These are phyloP conservation scores for Camptogramma bilineatum DNA, from an alignment of 2,888 invertebrate genomes.

Conservation along the genomic window DNA sequence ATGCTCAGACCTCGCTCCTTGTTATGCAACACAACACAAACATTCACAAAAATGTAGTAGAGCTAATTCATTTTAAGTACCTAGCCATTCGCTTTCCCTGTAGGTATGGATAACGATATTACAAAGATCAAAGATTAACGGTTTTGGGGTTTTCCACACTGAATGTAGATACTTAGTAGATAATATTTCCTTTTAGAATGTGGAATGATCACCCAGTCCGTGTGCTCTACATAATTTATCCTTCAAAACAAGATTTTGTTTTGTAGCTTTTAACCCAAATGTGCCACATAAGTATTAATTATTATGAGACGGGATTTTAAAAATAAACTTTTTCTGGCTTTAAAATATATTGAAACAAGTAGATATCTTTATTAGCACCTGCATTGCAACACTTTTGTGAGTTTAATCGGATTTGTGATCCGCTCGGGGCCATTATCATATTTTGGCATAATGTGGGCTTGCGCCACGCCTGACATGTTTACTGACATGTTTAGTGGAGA, in stretches of 20 bases:
- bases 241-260: too few relatives aligned
- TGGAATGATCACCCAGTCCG: neutral
- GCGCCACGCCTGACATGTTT: constrained; percentile 34
- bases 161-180: neutral
- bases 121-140: neutral
- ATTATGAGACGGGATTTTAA: neutral
- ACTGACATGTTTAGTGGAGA: constrained; percentile 30
- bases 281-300: too few relatives aligned
- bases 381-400: constrained; percentile 20
- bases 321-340: neutral
- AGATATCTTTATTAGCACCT: too few relatives aligned
- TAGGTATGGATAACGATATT: neutral
- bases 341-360: neutral
- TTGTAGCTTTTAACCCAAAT: too few relatives aligned
- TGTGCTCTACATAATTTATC: neutral
- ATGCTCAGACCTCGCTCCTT: constrained; percentile 36
- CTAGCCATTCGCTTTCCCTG: neutral
- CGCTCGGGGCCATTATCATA: constrained; percentile 43
- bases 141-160: too few relatives aligned
- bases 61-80: neutral
- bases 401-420: constrained; percentile 34
- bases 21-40: constrained; percentile 38
- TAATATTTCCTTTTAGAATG: neutral
- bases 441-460: constrained; percentile 40
- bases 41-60: constrained; percentile 16